A percentile compares a stretch with the other conserved stretches of the same genome.
Evolutionary conservation across 2,113 vertebrate genomes (phyloP).

Genomic region (Scopus umbretta): DNA sequence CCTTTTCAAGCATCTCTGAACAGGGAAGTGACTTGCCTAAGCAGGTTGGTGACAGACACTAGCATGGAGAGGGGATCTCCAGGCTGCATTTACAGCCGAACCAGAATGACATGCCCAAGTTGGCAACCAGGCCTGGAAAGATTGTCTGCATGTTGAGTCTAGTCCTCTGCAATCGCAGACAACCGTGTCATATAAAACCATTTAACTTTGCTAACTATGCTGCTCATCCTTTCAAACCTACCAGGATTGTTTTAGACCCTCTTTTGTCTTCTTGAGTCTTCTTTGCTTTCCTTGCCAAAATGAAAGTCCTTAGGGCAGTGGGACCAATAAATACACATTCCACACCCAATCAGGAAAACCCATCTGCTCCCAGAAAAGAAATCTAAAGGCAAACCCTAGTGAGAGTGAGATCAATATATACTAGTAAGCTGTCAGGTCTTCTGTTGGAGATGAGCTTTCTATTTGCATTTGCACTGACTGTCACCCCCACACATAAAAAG

Average conservation of each 20-base stretch:
- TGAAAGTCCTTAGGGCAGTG: neutral
- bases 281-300: slow-evolving; percentile 22
- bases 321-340: slow-evolving; percentile 14
- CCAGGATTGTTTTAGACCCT: neutral
- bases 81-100: neutral
- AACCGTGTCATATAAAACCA: slow-evolving; percentile 37
- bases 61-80: neutral
- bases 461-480: neutral
- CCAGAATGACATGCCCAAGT: neutral
- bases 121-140: slow-evolving; percentile 35
- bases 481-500: neutral
- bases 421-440: neutral
- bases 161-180: slow-evolving; percentile 22
- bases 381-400: neutral
- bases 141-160: neutral
- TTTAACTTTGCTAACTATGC: neutral
- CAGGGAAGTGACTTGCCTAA: slow-evolving; percentile 32
- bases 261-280: neutral
- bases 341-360: neutral
- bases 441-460: neutral
- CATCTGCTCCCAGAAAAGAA: neutral
- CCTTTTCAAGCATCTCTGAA: slow-evolving; percentile 9
- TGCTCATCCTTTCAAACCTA: slow-evolving; percentile 31
- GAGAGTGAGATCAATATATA: neutral
- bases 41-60: slow-evolving; percentile 31